These are phyloP conservation scores for Protomyctophum bolini DNA, from an alignment of 2,113 vertebrate genomes.

Conservation along the genomic window DNA sequence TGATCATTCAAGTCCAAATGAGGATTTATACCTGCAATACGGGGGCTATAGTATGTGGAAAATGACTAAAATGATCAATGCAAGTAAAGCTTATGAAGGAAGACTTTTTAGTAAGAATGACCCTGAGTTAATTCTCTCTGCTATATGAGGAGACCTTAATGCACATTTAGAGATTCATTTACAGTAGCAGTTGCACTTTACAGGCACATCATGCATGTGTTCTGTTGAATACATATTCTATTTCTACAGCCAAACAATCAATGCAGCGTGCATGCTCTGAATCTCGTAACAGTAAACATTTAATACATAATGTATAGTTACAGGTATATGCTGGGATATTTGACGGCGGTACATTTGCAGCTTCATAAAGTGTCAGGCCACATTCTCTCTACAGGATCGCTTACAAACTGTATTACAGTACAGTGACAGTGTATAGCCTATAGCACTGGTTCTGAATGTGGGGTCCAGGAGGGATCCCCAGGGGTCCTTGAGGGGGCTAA, in stretches of 20 bases:
- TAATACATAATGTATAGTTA: too few relatives aligned
- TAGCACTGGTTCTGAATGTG: too few relatives aligned
- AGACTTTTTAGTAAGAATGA: constrained; percentile 34
- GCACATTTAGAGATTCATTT: constrained; percentile 24
- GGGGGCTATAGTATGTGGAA: constrained; percentile 37
- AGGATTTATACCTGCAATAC: constrained; percentile 77
- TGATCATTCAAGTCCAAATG: constrained; percentile 67
- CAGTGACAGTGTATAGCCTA: too few relatives aligned
- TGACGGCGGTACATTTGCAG: too few relatives aligned
- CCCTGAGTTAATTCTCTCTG: constrained; percentile 15
- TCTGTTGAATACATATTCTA: not conserved
- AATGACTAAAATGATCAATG: constrained; percentile 60
- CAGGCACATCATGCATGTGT: constrained; percentile 10
- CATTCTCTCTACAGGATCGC: too few relatives aligned
- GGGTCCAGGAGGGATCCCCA: too few relatives aligned
- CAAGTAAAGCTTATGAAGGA: constrained; percentile 21
- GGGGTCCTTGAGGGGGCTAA: too few relatives aligned
- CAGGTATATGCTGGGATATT: too few relatives aligned
- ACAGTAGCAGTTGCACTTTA: constrained; percentile 4
- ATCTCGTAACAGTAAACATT: too few relatives aligned
- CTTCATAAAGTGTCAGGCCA: too few relatives aligned
- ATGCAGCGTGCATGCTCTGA: not conserved
- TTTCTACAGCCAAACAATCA: constrained; percentile 17
- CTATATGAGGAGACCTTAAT: constrained; percentile 24
- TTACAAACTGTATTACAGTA: too few relatives aligned